These are phyloP conservation scores for Leucoraja erinaceus DNA, from an alignment of 2,113 vertebrate species.

Conservation along the genomic window DNA sequence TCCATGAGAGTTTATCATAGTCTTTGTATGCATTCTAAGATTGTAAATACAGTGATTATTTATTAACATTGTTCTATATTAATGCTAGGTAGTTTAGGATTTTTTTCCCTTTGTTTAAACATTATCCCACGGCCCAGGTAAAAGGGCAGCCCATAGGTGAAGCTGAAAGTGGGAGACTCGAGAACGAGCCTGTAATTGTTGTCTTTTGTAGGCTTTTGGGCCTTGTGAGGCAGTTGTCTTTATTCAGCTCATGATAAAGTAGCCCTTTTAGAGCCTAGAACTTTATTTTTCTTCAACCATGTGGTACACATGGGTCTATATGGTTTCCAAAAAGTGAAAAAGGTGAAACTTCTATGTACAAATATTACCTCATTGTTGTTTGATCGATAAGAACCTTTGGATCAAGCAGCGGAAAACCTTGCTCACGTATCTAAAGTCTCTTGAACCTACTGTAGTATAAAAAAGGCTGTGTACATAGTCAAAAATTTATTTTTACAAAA, in stretches of 20 bases:
- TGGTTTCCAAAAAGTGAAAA: slow-evolving; percentile 63
- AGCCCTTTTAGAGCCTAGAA: slow-evolving; percentile 41
- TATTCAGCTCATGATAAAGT: slow-evolving; percentile 32
- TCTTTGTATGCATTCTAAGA: slow-evolving; percentile 51
- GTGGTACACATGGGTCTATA: slow-evolving; percentile 48
- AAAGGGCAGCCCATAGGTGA: slow-evolving; percentile 44
- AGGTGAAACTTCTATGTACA: slow-evolving; percentile 81
- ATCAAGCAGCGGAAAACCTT: slow-evolving; percentile 63
- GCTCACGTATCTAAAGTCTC: slow-evolving; percentile 72
- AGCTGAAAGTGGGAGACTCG: slow-evolving; percentile 44
- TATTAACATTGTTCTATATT: slow-evolving; percentile 64
- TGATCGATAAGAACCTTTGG: slow-evolving; percentile 74
- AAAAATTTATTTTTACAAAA: slow-evolving; percentile 64
- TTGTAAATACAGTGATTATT: slow-evolving; percentile 76
- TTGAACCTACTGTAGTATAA: slow-evolving; percentile 78
- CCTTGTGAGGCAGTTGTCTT: slow-evolving; percentile 37
- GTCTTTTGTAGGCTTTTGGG: slow-evolving; percentile 40
- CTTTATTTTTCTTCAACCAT: slow-evolving; percentile 46
- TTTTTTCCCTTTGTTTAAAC: slow-evolving; percentile 44
- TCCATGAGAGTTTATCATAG: slow-evolving; percentile 55
- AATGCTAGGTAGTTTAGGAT: slow-evolving; percentile 48
- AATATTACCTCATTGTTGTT: slow-evolving; percentile 98
- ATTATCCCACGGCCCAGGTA: slow-evolving; percentile 40
- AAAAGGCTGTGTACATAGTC: slow-evolving; percentile 83
- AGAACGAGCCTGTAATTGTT: slow-evolving; percentile 44